phyloP scores from a whole-genome alignment of 37 sponge, comb jelly and placozoan species.

The Cladorhizidae sp. region DNA sequence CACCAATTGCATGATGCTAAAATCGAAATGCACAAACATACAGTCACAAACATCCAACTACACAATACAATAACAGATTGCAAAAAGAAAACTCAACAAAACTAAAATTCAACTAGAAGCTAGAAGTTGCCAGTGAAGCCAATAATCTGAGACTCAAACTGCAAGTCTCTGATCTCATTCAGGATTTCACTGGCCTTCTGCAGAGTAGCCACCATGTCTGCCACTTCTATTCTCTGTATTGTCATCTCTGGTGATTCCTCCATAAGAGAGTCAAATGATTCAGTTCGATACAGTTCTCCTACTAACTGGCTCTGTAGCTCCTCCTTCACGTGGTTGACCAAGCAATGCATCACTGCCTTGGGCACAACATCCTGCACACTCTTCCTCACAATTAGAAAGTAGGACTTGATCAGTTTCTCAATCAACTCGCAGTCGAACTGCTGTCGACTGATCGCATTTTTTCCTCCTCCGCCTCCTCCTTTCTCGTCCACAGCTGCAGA shows the following conservation, averaged over 20 bases:
- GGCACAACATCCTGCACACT: slow-evolving; percentile 95
- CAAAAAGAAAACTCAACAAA: not conserved
- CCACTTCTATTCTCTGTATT: slow-evolving; percentile 61
- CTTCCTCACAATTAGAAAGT: slow-evolving; percentile 94
- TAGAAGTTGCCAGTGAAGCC: slow-evolving; percentile 27
- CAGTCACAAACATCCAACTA: too few relatives aligned
- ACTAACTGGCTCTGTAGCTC: slow-evolving; percentile 87
- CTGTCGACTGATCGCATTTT: slow-evolving; percentile 32
- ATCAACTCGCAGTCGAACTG: slow-evolving; percentile 76
- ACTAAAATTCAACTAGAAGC: not conserved
- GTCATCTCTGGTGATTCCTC: slow-evolving; percentile 69
- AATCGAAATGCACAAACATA: too few relatives aligned
- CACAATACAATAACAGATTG: not conserved
- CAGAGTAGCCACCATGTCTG: slow-evolving; percentile 88
- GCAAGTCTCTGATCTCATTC: slow-evolving; percentile 81
- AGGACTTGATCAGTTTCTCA: slow-evolving; percentile 88
- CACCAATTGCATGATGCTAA: too few relatives aligned
- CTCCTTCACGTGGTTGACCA: slow-evolving; percentile 91
- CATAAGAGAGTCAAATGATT: slow-evolving; percentile 80
- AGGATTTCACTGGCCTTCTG: slow-evolving; percentile 70
- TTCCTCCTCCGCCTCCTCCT: not conserved
- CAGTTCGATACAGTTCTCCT: slow-evolving; percentile 83
- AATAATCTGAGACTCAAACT: slow-evolving; percentile 58
- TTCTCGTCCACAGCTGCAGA: not conserved
- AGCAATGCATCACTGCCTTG: slow-evolving; percentile 96